Evolutionary conservation across 2,113 vertebrate genomes (phyloP), one percentile per base, ranked within the genome.

Genomic region (Cryptotis parvus): DNA sequence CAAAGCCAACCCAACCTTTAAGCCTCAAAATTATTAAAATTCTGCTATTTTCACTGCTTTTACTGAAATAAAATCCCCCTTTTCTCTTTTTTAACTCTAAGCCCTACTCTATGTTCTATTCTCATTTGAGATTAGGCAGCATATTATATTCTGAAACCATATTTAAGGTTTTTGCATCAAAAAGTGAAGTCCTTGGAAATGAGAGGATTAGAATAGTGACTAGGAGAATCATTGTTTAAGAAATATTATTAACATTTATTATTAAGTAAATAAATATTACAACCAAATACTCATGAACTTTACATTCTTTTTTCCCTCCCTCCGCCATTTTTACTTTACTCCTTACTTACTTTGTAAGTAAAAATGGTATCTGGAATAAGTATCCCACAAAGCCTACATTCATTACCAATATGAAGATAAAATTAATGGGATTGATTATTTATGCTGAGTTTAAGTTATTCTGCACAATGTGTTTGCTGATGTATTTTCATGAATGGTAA

Each of bases 311-410:
- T 90, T 77, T 72, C 72, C 31, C 55, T 87, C 93, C 79, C 24
- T 74, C 80, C 24, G 81, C 33, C 45, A 69, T 90, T 91, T 68
- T 90, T 82, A 91, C 82, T 81, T 85, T 76, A 89, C 37, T 75
- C 70, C 43, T 92, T 78, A 84, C 84, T 94, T 95, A 87, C 68
- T 80, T 39, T 91, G 49, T 82, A 89, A 87, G 89, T 81, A 93
- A 92, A 92, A 93, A 93, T 80, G 89, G 87, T 69, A 91, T 89
- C 89, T 91, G 90, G 77, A 97, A 87, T 73, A 93, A 87, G 84
- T 76, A 8, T 87, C 66, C 72, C 37, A 55, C 43, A 79, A 95
- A 90, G 69, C 29, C 70, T 90, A 58, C 31, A 86, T 92, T 91
- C 93, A 92, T 94, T 89, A 89, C 29, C 80, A 61, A n/a, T 73